Evolutionary conservation across 2,113 vertebrate genomes (phyloP).

Genomic region (Okapia johnstoni): DNA sequence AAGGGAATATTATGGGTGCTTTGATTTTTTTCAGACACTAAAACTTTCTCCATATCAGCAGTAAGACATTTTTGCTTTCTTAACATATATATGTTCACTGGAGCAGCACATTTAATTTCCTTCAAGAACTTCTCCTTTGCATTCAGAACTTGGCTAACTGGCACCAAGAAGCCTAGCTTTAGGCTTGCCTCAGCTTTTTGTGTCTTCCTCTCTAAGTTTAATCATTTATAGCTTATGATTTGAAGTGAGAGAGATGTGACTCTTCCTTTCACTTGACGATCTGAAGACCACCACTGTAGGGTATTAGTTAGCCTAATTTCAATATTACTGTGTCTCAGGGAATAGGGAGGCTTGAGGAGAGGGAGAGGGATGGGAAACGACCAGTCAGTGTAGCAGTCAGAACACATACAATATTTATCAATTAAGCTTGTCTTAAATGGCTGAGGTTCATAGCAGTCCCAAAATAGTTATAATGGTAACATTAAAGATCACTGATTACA

Average conservation of each 20-base stretch:
- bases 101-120: neutral
- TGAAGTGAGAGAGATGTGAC: neutral
- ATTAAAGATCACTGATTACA: neutral
- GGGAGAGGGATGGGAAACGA: neutral
- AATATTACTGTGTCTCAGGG: neutral
- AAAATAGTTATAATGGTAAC: neutral
- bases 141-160: neutral
- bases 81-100: neutral
- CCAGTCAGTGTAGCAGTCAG: neutral
- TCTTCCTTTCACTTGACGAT: neutral
- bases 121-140: neutral
- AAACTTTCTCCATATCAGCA: neutral
- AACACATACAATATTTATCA: neutral
- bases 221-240: neutral
- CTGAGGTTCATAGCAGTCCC: neutral
- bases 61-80: neutral
- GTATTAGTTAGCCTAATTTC: neutral
- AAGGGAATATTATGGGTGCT: neutral
- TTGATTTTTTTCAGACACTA: neutral
- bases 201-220: neutral
- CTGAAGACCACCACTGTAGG: neutral
- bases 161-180: neutral
- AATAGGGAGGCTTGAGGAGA: neutral
- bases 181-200: neutral
- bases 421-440: neutral